A percentile compares a stretch with the other conserved stretches of the same genome.
Evolutionary conservation across 1,140 invertebrate species (phyloP).

Genomic region (Ceratina japonica): DNA sequence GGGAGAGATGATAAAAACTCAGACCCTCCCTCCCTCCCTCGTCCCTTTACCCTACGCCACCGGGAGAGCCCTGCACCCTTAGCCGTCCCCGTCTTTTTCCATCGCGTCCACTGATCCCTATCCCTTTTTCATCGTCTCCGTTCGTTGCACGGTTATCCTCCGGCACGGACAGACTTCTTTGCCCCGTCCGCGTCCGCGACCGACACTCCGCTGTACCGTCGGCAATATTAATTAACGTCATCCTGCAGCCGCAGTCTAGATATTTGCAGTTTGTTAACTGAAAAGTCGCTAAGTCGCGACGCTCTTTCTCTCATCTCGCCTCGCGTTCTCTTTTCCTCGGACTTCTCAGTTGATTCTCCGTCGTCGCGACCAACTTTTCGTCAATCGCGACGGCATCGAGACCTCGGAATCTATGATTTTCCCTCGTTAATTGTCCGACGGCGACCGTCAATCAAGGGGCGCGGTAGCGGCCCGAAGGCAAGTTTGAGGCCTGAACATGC

Average conservation of each 20-base stretch:
- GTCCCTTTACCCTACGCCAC: slow-evolving; percentile 17
- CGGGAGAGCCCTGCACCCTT: no score
- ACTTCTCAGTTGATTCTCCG: slow-evolving; percentile 17
- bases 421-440: neutral
- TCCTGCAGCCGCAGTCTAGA: slow-evolving; percentile 64
- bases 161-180: slow-evolving; percentile 50
- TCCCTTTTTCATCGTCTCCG: neutral
- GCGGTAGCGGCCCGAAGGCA: no score
- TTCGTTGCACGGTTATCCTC: slow-evolving; percentile 26
- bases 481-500: no score
- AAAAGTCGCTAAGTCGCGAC: slow-evolving; percentile 62
- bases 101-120: neutral
- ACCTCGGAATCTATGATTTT: neutral
- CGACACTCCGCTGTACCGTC: slow-evolving; percentile 59
- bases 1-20: slow-evolving; percentile 68
- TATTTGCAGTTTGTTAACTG: slow-evolving; percentile 69
- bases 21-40: slow-evolving; percentile 45
- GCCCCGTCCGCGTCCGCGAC: slow-evolving; percentile 1
- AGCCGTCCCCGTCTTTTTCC: neutral
- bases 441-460: neutral
- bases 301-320: slow-evolving; percentile 39
- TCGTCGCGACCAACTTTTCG: neutral
- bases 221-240: slow-evolving; percentile 72
- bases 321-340: neutral
- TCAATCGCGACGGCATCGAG: no score